A percentile compares a stretch with the other conserved stretches of the same genome.
These are phyloP conservation scores for Elaeidobius kamerunicus DNA, from an alignment of 2,888 invertebrate genomes.

Conservation along the genomic window DNA sequence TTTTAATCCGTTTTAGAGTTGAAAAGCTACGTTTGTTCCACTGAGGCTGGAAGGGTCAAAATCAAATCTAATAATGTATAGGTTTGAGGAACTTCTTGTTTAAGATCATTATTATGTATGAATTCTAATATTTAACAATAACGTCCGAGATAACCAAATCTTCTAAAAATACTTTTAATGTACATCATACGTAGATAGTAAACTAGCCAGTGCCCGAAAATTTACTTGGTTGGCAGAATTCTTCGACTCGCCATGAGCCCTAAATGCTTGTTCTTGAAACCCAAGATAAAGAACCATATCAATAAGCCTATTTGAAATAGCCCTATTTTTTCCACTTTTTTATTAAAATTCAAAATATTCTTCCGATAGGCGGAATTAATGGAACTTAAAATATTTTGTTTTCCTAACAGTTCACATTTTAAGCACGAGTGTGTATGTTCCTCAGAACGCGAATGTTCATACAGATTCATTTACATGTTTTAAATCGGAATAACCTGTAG, in stretches of 20 bases:
- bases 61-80: no score
- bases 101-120: no score
- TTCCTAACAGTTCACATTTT: slow-evolving; percentile 3
- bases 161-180: slow-evolving; percentile 19
- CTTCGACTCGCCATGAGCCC: slow-evolving; percentile 15
- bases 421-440: neutral
- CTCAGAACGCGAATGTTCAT: neutral
- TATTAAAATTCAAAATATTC: slow-evolving; percentile 2
- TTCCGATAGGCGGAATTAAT: slow-evolving; percentile 1
- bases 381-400: slow-evolving; percentile 1
- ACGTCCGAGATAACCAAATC: no score
- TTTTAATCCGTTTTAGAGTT: no score
- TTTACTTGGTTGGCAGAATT: slow-evolving; percentile 8
- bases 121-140: no score
- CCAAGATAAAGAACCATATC: slow-evolving; percentile 3
- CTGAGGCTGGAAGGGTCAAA: no score
- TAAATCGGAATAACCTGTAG: neutral
- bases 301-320: slow-evolving; percentile 10
- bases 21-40: no score
- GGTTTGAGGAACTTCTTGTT: no score
- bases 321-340: slow-evolving; percentile 11
- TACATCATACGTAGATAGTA: slow-evolving; percentile 2
- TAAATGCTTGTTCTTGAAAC: slow-evolving; percentile 10
- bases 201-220: slow-evolving; percentile 3
- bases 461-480: slow-evolving; percentile 1